Conservation (phyloP, 2,113 vertebrate species). For the Dunckerocampus dactyliophorus region DNA sequence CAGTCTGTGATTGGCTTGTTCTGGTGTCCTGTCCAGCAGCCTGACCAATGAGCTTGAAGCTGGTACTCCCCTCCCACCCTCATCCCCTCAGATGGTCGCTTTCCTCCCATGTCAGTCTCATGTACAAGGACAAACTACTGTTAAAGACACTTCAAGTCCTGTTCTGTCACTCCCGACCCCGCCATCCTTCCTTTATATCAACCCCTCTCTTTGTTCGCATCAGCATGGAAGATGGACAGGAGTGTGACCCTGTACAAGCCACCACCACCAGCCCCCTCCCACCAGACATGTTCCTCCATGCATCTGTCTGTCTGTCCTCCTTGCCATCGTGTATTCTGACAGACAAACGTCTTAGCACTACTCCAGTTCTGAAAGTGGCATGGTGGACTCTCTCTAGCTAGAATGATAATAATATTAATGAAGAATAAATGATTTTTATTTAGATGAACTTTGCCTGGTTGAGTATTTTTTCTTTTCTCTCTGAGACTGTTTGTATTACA, state of each 20-base stretch:
- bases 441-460: conserved; percentile 53
- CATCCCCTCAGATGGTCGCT: conserved; percentile 11
- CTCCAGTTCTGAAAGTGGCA: conserved; percentile 70
- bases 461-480: conserved; percentile 26
- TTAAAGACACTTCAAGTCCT: conserved; percentile 41
- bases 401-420: conserved; percentile 72
- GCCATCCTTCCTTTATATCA: conserved; percentile 30
- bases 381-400: conserved; percentile 76
- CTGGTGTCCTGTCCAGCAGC: conserved; percentile 56
- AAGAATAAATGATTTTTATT: conserved; percentile 82
- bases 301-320: conserved; percentile 18
- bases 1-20: conserved; percentile 63
- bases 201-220: conserved; percentile 54
- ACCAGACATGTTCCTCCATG: conserved; percentile 13
- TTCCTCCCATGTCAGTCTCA: conserved; percentile 42
- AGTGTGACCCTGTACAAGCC: conserved; percentile 50
- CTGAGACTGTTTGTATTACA: background rate
- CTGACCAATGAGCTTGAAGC: conserved; percentile 69
- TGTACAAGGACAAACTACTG: conserved; percentile 46
- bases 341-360: conserved; percentile 67
- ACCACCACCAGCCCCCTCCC: background rate
- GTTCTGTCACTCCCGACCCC: conserved; percentile 14
- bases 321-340: conserved; percentile 37
- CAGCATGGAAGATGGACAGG: conserved; percentile 74
- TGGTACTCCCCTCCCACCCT: conserved; percentile 22